Evolutionary conservation across 1,140 invertebrate genomes (phyloP), one percentile per base, ranked within the genome.

Genomic region (Lepidurus arcticus): DNA sequence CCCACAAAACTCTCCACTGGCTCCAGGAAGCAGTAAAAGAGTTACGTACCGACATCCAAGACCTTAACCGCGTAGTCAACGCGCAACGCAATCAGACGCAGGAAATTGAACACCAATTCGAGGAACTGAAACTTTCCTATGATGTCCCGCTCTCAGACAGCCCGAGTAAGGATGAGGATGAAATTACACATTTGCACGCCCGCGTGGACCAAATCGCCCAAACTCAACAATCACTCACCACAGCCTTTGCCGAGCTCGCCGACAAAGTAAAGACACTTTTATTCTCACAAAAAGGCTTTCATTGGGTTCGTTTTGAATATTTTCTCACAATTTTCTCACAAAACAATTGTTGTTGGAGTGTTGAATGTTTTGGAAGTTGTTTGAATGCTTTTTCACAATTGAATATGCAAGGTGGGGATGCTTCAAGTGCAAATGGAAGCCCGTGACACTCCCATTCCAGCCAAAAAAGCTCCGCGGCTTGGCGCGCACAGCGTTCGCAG

Each of bases 51-150:
- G 53, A 65, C 53, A 65, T 65, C 13, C 6, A 7, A 21, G 53
- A 65, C 16, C 53, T 65, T 13, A 65, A 65, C 13, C 53, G 53
- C 6, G 53, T 21, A 13, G 7, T 65, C 6, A 65, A 16, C 53
- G 16, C 21, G 53, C 53, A 65, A 65, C 53, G 53, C 53, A 65
- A 65, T 65, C 53, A 65, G 53, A 65, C 53, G 13, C 53, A 21
- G 53, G 53, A 65, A n/a, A 65, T 65, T 65, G 53, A 65, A 65
- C 53, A 65, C 9, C 53, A 65, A 13, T 13, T 65, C 21, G 16
- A 65, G 13, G 53, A 16, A 7, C 9, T 65, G 53, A 65, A 65
- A 16, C 53, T 21, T 65, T 0, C 53, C 34, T 34, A 34, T 34
- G 53, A 65, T 7, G 13, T 21, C 53, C 53, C 21, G 8, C 21